Conservation (phyloP, 1,140 invertebrate genomes). For the Lycorma delicatula region DNA sequence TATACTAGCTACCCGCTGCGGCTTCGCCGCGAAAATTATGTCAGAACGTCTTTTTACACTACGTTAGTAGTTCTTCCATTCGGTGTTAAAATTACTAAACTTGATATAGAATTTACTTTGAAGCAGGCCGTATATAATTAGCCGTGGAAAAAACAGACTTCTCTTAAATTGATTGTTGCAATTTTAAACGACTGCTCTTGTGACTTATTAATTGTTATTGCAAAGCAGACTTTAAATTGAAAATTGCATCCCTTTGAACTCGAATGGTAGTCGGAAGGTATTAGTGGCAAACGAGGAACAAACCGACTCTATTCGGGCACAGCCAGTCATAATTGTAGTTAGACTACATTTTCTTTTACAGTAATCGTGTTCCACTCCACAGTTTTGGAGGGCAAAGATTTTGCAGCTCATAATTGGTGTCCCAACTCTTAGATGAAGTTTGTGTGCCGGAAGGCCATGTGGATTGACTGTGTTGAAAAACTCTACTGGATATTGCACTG, state of each 20-base stretch:
- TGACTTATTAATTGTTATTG: slow-evolving; percentile 40
- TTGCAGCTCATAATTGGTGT: slow-evolving; percentile 38
- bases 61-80: too few species aligned
- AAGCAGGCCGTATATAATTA: too few species aligned
- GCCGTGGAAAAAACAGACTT: too few species aligned
- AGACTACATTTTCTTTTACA: too few species aligned
- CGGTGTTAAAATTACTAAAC: too few species aligned
- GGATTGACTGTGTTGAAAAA: slow-evolving; percentile 36
- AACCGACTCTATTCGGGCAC: too few species aligned
- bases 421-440: slow-evolving; percentile 32
- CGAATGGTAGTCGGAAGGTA: slow-evolving; percentile 16
- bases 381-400: slow-evolving; percentile 38
- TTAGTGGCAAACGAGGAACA: slow-evolving; percentile 16
- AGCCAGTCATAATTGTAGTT: too few species aligned
- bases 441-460: slow-evolving; percentile 34
- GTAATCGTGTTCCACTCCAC: slow-evolving; percentile 40
- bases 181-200: slow-evolving; percentile 35
- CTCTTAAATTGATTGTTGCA: too few species aligned
- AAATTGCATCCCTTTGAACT: slow-evolving; percentile 34
- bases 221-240: slow-evolving; percentile 36
- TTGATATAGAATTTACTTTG: too few species aligned
- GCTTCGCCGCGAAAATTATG: too few species aligned
- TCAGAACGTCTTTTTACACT: too few species aligned
- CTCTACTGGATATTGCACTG: slow-evolving; percentile 34
- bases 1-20: too few species aligned